phyloP scores from a whole-genome alignment of 1,140 invertebrate genomes.

The Monochamus saltuarius region DNA sequence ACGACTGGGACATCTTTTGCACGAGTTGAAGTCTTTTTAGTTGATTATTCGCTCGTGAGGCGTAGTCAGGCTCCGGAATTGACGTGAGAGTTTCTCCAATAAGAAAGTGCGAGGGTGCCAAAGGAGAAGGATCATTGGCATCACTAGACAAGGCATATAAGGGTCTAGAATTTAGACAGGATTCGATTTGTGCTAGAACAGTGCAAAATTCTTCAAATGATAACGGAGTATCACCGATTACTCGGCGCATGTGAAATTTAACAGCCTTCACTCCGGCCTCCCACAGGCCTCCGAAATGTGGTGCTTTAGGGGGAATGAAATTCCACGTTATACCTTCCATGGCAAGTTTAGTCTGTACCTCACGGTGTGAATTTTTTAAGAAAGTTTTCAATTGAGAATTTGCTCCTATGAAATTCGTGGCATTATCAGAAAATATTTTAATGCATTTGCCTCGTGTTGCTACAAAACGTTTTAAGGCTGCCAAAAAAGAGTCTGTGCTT shows the following conservation, averaged over 20 bases:
- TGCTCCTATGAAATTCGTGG: no score
- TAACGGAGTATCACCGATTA: constrained; percentile 30
- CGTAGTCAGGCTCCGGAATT: constrained; percentile 20
- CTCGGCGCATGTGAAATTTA: constrained; percentile 40
- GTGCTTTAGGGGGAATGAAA: constrained; percentile 40
- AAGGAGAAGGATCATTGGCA: constrained; percentile 31
- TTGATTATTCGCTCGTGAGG: constrained; percentile 11
- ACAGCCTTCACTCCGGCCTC: constrained; percentile 39
- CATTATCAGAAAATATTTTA: no score
- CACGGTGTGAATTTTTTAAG: no score
- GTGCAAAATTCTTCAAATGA: constrained; percentile 42
- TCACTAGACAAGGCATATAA: constrained; percentile 36
- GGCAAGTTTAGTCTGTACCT: no score
- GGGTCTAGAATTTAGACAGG: constrained; percentile 43
- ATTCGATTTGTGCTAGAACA: constrained; percentile 35
- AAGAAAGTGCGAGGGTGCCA: constrained; percentile 50
- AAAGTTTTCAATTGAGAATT: no score
- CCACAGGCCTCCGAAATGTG: constrained; percentile 46
- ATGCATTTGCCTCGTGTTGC: no score
- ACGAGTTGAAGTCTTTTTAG: constrained; percentile 37
- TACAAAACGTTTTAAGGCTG: no score
- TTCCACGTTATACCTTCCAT: constrained; percentile 34
- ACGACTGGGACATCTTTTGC: constrained; percentile 33
- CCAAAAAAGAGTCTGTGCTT: no score
- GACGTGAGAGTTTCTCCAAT: constrained; percentile 41